Base-by-base conservation (phyloP, 2,888 invertebrate genomes). In the Platerodrilus igneus region DNA sequence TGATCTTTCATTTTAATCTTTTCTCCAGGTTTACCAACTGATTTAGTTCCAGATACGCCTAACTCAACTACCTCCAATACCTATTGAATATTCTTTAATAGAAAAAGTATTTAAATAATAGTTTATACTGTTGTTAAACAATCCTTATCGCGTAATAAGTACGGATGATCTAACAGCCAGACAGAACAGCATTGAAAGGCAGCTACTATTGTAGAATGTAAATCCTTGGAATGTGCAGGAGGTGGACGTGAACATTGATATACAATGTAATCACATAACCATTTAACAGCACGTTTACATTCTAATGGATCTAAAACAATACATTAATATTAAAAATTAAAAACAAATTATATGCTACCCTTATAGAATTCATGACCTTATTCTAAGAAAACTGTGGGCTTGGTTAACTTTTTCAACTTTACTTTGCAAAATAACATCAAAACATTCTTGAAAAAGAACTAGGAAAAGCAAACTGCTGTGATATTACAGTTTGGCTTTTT, bases 221-320 rank as follows among this genome's bases (percentile, higher is more conserved):
- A 75, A 73, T 92, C 92, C 65, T 92, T 88, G 30, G 91, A 92
- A 72, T 94, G 93, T 25, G 86, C 89, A 40, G 83, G 94, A 36
- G 91, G 96, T 36, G 93, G 96, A 49, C 93, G 81, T 57, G 88
- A 88, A 72, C 95, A 94, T 66, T 95, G 95, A 66, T 88, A 86
- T 36, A 89, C 84, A 57, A 99, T 95, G 71, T 96, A 97, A 73
- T 97, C 94, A 70, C 97, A 99, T 40, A 99, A 81, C 90, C 95
- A 96, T 59, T 94, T 94, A 13, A 97, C 94, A 8, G 91, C 90
- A 59, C 91, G 77, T 70, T 88, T 87, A 64, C 91, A 89, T 68
- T 92, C 91, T 58, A 88, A 72, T 35, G 86, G 86, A 73, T 90
- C 91, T 91, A 65, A 26, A n/a, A 54, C 43, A 41, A 41, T 27